Base-by-base conservation (phyloP, 2,888 invertebrate species). In the Phragmatobia fuliginosa region DNA sequence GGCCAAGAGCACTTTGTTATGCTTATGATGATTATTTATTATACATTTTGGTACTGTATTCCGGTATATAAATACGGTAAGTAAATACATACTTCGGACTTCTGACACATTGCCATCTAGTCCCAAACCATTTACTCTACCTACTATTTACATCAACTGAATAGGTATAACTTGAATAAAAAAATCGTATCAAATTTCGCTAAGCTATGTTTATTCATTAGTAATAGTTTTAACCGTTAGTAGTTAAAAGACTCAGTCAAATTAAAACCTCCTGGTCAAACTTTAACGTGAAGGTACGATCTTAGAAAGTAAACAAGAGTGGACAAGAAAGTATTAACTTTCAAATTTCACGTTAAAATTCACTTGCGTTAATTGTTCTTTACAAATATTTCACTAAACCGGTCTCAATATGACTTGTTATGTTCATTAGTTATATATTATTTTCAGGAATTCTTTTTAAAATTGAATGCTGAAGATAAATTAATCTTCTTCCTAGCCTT, bases 281-380 rank as follows among this genome's bases (percentile, higher is more conserved):
- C 49, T 63, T 33, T 11, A 45, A 64, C 36, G 10, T 25, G 33
- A 1, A 56, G 28, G 6, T 52, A 38, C 8, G 5, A 65, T 56
- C 28, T 56, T 28, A 38, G 65, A 65, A 65, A 65, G 65, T 25
- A 56, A 56, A 65, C 56, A 28, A 25, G 21, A 25, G 56, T 28
- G 33, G 18, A 38, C 25, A 52, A 25, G 36, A 56, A 65, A 65
- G 52, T 65, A 18, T 56, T 28, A 21, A 65, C 65, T 65, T 65
- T 52, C 65, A 38, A 65, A 56, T 56, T 49, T 10, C 36, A 28
- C 21, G 32, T 56, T 56, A 56, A 64, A 64, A 61, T 33, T 33
- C 21, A 28, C 28, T 65, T 28, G 36, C 25, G 52, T 36, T 65
- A 65, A 65, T 65, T 56, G 65, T 56, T 36, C 28, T 28, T 36